A percentile compares a stretch with the other conserved stretches of the same genome.
Conservation (phyloP, 1,140 invertebrate genomes). For the Laupala kohalensis region DNA sequence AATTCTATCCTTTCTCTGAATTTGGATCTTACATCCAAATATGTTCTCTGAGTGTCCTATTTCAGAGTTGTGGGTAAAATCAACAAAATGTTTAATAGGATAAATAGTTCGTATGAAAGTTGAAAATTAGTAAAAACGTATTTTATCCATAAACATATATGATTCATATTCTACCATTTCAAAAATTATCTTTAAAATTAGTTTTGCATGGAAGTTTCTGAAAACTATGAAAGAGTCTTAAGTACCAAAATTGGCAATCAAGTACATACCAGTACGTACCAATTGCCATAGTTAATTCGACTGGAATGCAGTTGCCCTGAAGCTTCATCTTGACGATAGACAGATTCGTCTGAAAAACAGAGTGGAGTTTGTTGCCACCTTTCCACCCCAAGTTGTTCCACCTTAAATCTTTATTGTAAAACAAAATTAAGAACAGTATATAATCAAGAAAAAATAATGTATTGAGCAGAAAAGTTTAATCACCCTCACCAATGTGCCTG, state of each 20-base stretch:
- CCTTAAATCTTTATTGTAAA: slow-evolving; percentile 13
- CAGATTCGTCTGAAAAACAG: slow-evolving; percentile 25
- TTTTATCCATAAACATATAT: neutral
- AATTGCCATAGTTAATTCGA: slow-evolving; percentile 26
- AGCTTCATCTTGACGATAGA: slow-evolving; percentile 24
- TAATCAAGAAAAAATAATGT: too few relatives aligned
- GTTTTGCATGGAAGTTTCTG: neutral
- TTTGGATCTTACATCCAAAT: too few relatives aligned
- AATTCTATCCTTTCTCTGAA: too few relatives aligned
- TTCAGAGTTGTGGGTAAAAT: too few relatives aligned
- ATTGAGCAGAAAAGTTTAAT: neutral
- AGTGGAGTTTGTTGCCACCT: slow-evolving; percentile 27
- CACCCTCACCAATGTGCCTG: slow-evolving; percentile 17
- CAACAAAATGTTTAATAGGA: too few relatives aligned
- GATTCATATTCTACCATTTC: neutral
- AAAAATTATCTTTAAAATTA: neutral
- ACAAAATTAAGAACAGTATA: neutral
- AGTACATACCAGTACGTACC: slow-evolving; percentile 18
- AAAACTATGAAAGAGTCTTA: neutral
- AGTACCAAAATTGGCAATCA: neutral
- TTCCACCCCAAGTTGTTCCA: slow-evolving; percentile 31
- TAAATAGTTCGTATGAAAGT: too few relatives aligned
- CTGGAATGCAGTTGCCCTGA: slow-evolving; percentile 30
- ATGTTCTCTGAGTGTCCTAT: too few relatives aligned
- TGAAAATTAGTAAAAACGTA: too few relatives aligned